phyloP scores from a whole-genome alignment of 2,888 invertebrate species.

The Antitype chi region DNA sequence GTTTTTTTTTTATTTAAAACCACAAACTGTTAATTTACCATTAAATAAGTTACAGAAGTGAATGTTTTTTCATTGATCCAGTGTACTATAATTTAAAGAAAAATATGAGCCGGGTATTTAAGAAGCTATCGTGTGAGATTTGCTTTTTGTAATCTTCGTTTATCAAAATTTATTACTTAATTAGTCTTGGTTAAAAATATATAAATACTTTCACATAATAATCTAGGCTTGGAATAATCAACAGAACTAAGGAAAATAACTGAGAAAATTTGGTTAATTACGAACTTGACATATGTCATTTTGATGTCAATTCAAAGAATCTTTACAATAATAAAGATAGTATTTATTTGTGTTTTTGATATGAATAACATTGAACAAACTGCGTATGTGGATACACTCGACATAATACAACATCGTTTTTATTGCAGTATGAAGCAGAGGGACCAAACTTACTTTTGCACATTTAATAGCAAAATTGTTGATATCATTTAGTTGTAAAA shows the following conservation, averaged over 20 bases:
- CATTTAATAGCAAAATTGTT: constrained; percentile 78
- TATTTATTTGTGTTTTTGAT: constrained; percentile 76
- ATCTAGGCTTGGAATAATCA: neutral
- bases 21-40: constrained; percentile 55
- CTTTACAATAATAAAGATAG: constrained; percentile 75
- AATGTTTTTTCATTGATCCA: constrained; percentile 65
- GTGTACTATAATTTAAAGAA: constrained; percentile 60
- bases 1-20: constrained; percentile 67
- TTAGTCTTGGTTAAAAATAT: constrained; percentile 45
- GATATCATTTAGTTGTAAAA: constrained; percentile 84
- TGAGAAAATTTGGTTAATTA: constrained; percentile 68
- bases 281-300: constrained; percentile 86
- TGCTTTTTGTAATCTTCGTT: constrained; percentile 67
- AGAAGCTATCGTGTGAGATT: constrained; percentile 79
- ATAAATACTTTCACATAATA: constrained; percentile 42
- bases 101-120: constrained; percentile 74
- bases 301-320: constrained; percentile 78
- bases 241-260: constrained; percentile 35
- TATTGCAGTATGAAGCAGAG: constrained; percentile 84
- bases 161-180: constrained; percentile 59
- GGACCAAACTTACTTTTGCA: constrained; percentile 82
- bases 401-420: constrained; percentile 42
- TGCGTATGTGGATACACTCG: constrained; percentile 47
- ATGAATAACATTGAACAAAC: constrained; percentile 66
- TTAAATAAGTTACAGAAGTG: constrained; percentile 68